A percentile compares a stretch with the other conserved stretches of the same genome.
phyloP scores from a whole-genome alignment of 2,113 vertebrate species.

The Hystrix brachyura region DNA sequence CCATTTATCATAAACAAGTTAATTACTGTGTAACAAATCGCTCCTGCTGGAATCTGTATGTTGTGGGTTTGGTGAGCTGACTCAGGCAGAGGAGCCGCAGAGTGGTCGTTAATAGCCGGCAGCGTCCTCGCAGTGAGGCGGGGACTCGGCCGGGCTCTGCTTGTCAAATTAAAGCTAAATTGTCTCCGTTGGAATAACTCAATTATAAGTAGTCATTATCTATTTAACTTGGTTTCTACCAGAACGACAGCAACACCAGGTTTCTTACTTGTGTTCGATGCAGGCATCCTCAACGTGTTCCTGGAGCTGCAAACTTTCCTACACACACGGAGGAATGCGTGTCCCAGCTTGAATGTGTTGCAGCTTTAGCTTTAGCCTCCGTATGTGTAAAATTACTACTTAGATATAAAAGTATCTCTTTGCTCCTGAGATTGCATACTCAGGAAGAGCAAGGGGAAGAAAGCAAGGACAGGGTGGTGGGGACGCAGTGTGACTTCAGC shows the following conservation, averaged over 20 bases:
- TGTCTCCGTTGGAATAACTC: conserved; percentile 86
- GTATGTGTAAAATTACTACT: neutral
- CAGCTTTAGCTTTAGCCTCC: fast-evolving
- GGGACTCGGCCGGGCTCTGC: conserved; percentile 78
- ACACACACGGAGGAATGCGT: neutral
- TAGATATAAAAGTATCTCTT: neutral
- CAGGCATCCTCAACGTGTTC: neutral
- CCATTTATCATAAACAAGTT: conserved; percentile 92
- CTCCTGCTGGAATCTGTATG: conserved; percentile 84
- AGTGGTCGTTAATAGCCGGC: conserved; percentile 79
- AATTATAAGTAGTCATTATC: conserved; percentile 85
- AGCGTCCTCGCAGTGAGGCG: conserved; percentile 78
- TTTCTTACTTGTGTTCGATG: neutral
- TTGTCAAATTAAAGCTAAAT: conserved; percentile 85
- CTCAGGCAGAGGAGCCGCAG: conserved; percentile 82
- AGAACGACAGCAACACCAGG: conserved; percentile 54
- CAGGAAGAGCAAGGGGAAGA: neutral
- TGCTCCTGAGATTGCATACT: neutral
- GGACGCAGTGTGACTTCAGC: fast-evolving
- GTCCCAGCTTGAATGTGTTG: neutral
- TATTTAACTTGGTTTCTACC: conserved; percentile 83
- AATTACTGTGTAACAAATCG: conserved; percentile 90
- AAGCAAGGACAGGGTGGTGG: too few relatives aligned
- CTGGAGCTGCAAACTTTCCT: conserved; percentile 19
- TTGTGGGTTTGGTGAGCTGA: conserved; percentile 84